phyloP scores from a whole-genome alignment of 2,797 vertebrate genomes.

The Pangasius macronema region DNA sequence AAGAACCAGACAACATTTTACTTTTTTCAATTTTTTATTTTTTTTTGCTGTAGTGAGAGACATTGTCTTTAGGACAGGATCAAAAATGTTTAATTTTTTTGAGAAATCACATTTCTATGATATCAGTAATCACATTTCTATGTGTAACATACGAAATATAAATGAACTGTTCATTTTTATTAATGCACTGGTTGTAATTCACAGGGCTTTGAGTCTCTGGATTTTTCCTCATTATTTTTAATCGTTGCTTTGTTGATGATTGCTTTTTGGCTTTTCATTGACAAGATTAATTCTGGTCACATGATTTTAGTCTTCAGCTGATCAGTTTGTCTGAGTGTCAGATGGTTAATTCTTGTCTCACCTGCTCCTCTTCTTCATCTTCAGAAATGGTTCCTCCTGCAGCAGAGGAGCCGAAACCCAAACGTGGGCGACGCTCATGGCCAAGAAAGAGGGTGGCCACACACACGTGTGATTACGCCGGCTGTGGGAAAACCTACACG shows the following conservation, averaged over 20 bases:
- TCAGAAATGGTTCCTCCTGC: slow-evolving; percentile 85
- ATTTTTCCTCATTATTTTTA: not conserved
- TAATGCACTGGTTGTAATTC: not conserved
- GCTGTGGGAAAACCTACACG: slow-evolving; percentile 97
- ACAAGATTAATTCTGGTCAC: not conserved
- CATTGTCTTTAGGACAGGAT: not conserved
- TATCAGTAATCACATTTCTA: not conserved
- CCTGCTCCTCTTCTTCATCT: not conserved
- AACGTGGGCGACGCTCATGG: slow-evolving; percentile 93
- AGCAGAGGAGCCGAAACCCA: slow-evolving; percentile 91
- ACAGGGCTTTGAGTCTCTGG: not conserved
- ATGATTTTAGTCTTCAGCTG: not conserved
- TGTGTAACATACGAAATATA: not conserved
- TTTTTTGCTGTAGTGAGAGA: not conserved
- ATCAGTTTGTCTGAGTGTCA: not conserved
- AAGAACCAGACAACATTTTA: not conserved
- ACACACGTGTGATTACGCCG: slow-evolving; percentile 93
- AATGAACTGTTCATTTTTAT: not conserved
- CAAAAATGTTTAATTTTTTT: not conserved
- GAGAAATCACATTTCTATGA: not conserved
- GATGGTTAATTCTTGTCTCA: not conserved
- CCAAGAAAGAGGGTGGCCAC: slow-evolving; percentile 94
- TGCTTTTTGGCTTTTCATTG: not conserved
- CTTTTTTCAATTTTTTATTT: not conserved
- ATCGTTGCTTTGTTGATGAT: too few relatives aligned